Evolutionary conservation across 2,113 vertebrate genomes (phyloP).

Genomic region (Leptosomus discolor): DNA sequence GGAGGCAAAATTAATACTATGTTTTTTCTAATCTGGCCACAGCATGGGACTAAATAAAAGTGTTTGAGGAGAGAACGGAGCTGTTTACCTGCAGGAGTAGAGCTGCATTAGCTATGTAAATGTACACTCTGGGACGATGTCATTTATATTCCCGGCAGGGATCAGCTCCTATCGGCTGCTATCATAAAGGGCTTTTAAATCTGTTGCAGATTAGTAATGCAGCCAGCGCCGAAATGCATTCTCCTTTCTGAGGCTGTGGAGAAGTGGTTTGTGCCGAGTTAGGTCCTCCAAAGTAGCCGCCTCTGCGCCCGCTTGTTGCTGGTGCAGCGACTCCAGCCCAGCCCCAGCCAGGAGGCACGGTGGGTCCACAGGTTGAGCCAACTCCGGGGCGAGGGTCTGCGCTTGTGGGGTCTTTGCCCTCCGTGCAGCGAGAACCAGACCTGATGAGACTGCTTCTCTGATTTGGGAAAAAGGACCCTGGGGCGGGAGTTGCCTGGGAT

Average conservation of each 20-base stretch:
- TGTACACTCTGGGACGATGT: background rate
- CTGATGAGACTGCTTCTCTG: background rate
- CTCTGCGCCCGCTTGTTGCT: background rate
- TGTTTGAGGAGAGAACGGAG: constrained; percentile 30
- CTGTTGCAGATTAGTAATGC: constrained; percentile 59
- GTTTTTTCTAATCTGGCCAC: constrained; percentile 57
- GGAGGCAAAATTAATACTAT: constrained; percentile 62
- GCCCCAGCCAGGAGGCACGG: background rate
- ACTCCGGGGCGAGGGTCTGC: fast-evolving
- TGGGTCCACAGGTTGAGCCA: fast-evolving
- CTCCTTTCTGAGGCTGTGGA: background rate
- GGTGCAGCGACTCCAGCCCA: background rate
- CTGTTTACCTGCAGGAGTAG: constrained; percentile 29
- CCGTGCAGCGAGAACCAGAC: fast-evolving
- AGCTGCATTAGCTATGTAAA: constrained; percentile 47
- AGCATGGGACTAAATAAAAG: constrained; percentile 63
- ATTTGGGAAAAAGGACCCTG: background rate
- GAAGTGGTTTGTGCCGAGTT: background rate
- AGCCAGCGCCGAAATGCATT: background rate
- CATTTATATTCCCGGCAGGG: constrained; percentile 64
- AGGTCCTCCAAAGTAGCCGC: background rate
- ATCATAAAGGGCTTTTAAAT: constrained; percentile 65
- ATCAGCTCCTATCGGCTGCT: background rate
- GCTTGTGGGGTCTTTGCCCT: background rate
- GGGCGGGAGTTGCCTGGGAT: background rate